Conservation (phyloP, 2,113 vertebrate species). For the Acanthochromis polyacanthus region DNA sequence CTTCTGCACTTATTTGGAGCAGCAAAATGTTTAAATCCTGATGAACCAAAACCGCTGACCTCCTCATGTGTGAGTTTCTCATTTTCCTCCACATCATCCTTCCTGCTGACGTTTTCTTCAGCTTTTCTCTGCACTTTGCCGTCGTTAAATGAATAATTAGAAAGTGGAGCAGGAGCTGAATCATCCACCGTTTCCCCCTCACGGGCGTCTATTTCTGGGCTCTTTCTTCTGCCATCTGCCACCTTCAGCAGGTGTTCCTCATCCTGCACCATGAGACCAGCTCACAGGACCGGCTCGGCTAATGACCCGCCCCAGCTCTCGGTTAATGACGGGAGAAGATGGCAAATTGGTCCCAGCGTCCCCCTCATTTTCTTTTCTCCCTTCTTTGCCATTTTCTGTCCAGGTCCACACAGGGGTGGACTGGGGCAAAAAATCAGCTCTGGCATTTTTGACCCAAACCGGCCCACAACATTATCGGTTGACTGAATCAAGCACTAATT, state of each 20-base stretch:
- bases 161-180: constrained; percentile 36
- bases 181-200: constrained; percentile 14
- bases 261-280: constrained; percentile 47
- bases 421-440: too few species aligned
- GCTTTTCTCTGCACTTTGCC: not conserved
- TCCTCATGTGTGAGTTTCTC: too few species aligned
- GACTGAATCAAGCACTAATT: too few species aligned
- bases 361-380: constrained; percentile 17
- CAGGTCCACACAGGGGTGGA: not conserved
- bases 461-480: too few species aligned
- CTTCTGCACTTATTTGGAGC: too few species aligned
- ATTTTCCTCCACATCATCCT: not conserved
- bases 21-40: too few species aligned
- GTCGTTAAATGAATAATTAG: constrained; percentile 5
- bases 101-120: not conserved
- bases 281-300: constrained; percentile 29
- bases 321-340: constrained; percentile 55
- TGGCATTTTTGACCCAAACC: too few species aligned
- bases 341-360: constrained; percentile 45
- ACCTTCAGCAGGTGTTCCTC: constrained; percentile 65
- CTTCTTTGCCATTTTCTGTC: not conserved
- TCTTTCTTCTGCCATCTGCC: constrained; percentile 61
- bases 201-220: constrained; percentile 51
- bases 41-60: too few species aligned
- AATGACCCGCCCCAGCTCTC: constrained; percentile 51